These are phyloP conservation scores for Papilio aristodemus DNA, from an alignment of 1,140 invertebrate species.

Conservation along the genomic window DNA sequence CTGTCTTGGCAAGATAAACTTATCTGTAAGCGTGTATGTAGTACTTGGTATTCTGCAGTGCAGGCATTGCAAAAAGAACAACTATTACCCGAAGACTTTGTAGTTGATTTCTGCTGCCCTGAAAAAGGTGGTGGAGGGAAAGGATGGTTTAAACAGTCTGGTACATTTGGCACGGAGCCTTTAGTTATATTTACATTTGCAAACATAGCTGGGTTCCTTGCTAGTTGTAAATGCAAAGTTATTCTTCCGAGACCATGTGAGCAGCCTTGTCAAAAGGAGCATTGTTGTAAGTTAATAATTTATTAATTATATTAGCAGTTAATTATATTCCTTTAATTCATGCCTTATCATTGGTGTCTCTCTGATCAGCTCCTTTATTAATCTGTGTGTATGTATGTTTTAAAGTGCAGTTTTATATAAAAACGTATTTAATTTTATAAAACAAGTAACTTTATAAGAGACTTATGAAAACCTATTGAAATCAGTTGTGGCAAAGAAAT, in stretches of 20 bases:
- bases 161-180: constrained; percentile 57
- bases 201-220: constrained; percentile 48
- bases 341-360: background rate
- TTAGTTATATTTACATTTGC: constrained; percentile 65
- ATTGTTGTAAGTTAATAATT: constrained; percentile 66
- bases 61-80: constrained; percentile 58
- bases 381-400: background rate
- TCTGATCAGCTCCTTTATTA: background rate
- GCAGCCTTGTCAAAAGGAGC: constrained; percentile 56
- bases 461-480: no score
- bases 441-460: no score
- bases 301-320: no score
- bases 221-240: constrained; percentile 50
- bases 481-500: no score
- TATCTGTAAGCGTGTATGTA: constrained; percentile 63
- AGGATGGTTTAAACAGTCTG: constrained; percentile 51
- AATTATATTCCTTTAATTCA: constrained; percentile 13
- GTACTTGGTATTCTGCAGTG: constrained; percentile 66
- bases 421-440: no score
- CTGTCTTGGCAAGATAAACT: constrained; percentile 72
- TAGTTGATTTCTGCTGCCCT: constrained; percentile 44
- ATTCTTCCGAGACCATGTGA: constrained; percentile 54
- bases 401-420: no score
- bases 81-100: constrained; percentile 60
- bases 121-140: constrained; percentile 37